Base-by-base conservation (phyloP, 2,797 vertebrate species). In the Fistularia commersonii region DNA sequence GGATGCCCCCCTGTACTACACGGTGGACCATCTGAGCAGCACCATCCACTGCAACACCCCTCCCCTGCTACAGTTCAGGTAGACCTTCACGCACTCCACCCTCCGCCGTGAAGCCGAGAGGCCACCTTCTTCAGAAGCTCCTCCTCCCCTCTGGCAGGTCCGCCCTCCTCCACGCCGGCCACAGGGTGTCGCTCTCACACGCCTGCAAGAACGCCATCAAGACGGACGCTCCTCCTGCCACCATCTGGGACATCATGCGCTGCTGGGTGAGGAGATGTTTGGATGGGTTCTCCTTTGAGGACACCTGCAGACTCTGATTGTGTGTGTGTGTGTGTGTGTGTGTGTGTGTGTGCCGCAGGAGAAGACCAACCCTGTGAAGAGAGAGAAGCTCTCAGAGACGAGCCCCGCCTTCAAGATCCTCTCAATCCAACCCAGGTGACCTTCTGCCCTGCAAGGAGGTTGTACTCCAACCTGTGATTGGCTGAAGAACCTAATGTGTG, bases 221-320 rank as follows among this genome's bases (percentile, higher is more conserved):
- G 82, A 97, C 95, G 0, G 90, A 96, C 0, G 95, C 94, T 0
- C 90, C 94, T 0, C 61, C 93, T 0, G 59, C 76, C 0, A 84
- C 68, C 13, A 56, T 98, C 64, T 98, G 95, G 95, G 94, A 97
- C 77, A 78, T 97, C 80, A 94, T 97, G 94, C 90, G 95, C 45
- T 93, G 93, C 88, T 98, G 95, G 95, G 95, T 56, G 13, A 44
- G 9, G 10, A 1, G n/a, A 15, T 13, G 15, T n/a, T 39, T 41
- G 9, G 14, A 23, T 15, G 13, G 9, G 34, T 7, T 35, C 12
- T 48, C 7, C 9, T 11, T 23, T 31, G 14, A 23, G 14, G 35
- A 33, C 33, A 10, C 38, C 38, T 3, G 5, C 38, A 5, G 9
- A 9, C n/a, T n/a, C n/a, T n/a, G n/a, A n/a, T n/a, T n/a, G n/a